Percentiles rank a stretch among this genome's conserved stretches.
Conservation (phyloP, 2,113 vertebrate genomes). For the Alces alces region DNA sequence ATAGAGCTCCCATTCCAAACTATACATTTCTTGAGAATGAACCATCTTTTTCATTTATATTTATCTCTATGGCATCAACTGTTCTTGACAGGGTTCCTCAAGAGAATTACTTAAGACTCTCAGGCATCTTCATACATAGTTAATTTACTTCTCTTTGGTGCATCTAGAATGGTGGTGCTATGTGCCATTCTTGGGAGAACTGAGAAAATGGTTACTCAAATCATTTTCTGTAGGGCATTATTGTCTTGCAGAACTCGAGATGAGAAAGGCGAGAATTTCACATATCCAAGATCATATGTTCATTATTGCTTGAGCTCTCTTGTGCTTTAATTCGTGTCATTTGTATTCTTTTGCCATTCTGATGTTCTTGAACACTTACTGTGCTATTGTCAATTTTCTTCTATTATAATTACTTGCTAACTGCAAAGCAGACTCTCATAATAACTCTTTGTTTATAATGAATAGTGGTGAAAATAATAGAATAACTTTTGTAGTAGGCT, state of each 20-base stretch:
- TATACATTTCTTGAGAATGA: neutral
- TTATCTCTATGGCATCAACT: neutral
- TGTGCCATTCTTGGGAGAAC: neutral
- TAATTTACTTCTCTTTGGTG: neutral
- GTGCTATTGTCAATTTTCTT: neutral
- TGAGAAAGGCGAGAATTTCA: neutral
- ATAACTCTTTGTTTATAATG: neutral
- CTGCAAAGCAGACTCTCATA: neutral
- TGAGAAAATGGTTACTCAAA: neutral
- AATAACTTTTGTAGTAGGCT: neutral
- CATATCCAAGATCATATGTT: neutral
- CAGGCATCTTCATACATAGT: neutral
- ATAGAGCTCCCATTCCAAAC: neutral
- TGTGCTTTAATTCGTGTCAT: neutral
- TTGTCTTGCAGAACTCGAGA: neutral
- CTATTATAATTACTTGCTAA: neutral
- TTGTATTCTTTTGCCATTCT: constrained; percentile 11
- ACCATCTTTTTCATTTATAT: neutral
- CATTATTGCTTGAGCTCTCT: neutral
- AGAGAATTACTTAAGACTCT: neutral
- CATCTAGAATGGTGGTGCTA: neutral
- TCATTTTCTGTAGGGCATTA: neutral
- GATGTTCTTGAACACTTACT: neutral
- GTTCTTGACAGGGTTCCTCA: neutral
- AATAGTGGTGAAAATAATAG: neutral